Conservation (phyloP, 2,113 vertebrate genomes). For the Phaetusa simplex region DNA sequence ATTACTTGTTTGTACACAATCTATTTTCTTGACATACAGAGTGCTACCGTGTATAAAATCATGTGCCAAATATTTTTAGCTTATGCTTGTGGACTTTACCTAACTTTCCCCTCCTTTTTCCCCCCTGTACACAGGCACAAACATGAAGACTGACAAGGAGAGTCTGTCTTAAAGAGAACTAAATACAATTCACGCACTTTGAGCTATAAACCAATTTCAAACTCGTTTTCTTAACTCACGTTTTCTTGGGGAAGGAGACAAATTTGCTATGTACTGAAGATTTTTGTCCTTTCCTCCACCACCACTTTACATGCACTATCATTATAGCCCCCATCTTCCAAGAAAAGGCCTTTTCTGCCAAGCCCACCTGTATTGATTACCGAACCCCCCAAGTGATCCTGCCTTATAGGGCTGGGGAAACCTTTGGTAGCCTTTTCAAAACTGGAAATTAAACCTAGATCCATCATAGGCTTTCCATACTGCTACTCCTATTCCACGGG, state of each 20-base stretch:
- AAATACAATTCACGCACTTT: not conserved
- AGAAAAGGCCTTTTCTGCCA: not conserved
- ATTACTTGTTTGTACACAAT: not conserved
- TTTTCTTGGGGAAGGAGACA: not conserved
- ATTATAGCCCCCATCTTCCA: not conserved
- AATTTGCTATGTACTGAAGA: not conserved
- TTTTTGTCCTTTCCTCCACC: not conserved
- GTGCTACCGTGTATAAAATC: not conserved
- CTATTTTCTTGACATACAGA: not conserved
- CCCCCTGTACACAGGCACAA: not conserved
- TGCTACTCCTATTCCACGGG: not conserved
- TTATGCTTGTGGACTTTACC: not conserved
- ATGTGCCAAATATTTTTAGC: not conserved
- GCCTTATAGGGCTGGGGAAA: not conserved
- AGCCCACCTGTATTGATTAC: accelerated
- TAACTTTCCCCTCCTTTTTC: not conserved
- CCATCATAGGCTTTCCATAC: not conserved
- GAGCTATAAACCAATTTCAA: not conserved
- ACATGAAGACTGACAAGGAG: not conserved
- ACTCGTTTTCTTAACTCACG: not conserved
- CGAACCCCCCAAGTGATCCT: not conserved
- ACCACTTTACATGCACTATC: not conserved
- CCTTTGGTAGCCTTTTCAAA: not conserved
- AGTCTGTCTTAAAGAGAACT: not conserved
- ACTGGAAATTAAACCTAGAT: not conserved